Evolutionary conservation across 2,113 vertebrate species (phyloP), one percentile per base, ranked within the genome.

Genomic region (Psilopsiagon aymara): DNA sequence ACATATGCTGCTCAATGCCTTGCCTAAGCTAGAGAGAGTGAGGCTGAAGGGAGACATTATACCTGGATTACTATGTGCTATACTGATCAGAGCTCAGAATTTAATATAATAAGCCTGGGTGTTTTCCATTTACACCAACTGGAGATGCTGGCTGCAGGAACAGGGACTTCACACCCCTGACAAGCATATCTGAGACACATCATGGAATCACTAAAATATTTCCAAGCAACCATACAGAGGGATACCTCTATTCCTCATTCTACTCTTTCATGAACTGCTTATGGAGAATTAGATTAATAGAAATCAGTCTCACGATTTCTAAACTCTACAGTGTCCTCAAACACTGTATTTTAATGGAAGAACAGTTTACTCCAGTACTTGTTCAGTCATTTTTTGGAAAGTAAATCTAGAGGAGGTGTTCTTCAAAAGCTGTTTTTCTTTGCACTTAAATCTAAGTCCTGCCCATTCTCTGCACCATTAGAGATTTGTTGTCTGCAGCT

Each of bases 21-120:
- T 0, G 0, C 20, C 86, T 62, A 31, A 64, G 24, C 59, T 60
- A 41, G 2, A 41, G 31, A 87, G 39, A 59, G 9, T 4, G 39
- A 83, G 53, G 59, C 49, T 83, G 86, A 53, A 73, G 76, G 46
- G 55, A 92, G 60, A 43, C 1, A 0, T 24, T 49, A 10, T 0
- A 69, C 59, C 33, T 92, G n/a, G 39, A 62, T 83, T 74, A 37
- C 18, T 16, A 7, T 0, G 7, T 52, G 41, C 43, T 7, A 3
- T 31, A 37, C 74, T 53, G 43, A 39, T 25, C 62, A n/a, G 24
- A 86, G 79, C 49, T 55, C 77, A 78, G 47, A 35, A 80, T 0
- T 43, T n/a, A 67, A 33, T 33, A 3, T 25, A 47, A 64, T 43
- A 74, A 75, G 70, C 20, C 29, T 13, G 39, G 5, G n/a, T 37